Conservation (phyloP, 2,888 invertebrate genomes). For the Hofmannophila pseudospretella region DNA sequence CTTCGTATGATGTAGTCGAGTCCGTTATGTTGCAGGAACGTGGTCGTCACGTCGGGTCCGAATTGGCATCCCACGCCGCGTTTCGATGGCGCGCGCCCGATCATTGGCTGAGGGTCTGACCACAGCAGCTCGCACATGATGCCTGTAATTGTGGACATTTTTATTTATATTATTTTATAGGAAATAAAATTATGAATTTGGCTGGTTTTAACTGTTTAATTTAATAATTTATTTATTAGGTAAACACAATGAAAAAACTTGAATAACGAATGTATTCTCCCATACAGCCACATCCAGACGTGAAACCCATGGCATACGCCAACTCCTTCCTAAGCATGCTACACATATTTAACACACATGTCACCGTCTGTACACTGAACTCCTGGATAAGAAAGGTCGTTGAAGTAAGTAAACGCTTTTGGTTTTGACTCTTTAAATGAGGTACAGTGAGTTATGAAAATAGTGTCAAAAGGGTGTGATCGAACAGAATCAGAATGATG, state of each 20-base stretch:
- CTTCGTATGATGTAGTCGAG: conserved; percentile 96
- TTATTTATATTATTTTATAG: too few species aligned
- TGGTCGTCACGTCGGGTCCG: conserved; percentile 96
- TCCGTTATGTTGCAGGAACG: conserved; percentile 90
- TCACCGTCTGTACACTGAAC: background rate
- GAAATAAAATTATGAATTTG: too few species aligned
- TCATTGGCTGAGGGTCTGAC: conserved; percentile 97
- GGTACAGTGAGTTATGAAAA: too few species aligned
- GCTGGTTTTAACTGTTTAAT: too few species aligned
- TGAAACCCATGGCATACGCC: conserved; percentile 98
- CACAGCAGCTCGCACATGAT: conserved; percentile 99
- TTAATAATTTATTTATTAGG: too few species aligned
- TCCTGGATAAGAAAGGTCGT: too few species aligned
- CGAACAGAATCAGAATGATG: too few species aligned
- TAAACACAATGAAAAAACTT: too few species aligned
- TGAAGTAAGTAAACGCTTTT: too few species aligned
- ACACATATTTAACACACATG: conserved; percentile 45
- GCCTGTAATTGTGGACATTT: too few species aligned
- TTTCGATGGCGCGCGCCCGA: conserved; percentile 94
- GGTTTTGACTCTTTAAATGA: too few species aligned
- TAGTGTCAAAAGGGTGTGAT: too few species aligned
- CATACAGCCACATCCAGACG: conserved; percentile 97
- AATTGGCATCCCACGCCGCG: conserved; percentile 99
- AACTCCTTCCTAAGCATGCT: conserved; percentile 88
- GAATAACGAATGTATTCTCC: background rate